Base-by-base conservation (phyloP, 1,140 invertebrate genomes). In the Drosophila littoralis region DNA sequence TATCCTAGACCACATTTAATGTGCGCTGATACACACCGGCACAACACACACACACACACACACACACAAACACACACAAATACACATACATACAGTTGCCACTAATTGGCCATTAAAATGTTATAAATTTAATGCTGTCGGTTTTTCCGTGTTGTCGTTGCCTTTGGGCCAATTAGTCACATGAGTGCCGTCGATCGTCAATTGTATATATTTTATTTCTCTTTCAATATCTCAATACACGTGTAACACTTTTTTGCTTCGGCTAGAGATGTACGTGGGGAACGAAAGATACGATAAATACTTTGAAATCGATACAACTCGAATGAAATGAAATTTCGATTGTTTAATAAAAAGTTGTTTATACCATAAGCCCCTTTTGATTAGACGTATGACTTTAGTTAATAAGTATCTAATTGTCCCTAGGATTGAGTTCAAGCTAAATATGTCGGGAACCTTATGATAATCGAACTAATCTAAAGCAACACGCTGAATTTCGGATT, bases 101-200 rank as follows among this genome's bases (percentile, higher is more conserved):
- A 75, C 72, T 70, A 75, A 75, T 63, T 75, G 67, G 72, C 72
- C 72, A 75, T 75, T 75, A 75, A 75, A 75, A 54, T 63, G 66
- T 70, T 68, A 68, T 70, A 75, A 70, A 75, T 75, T 70, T 70
- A 58, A 75, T 70, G 59, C 66, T 42, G 6, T 61, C 57, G 51
- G 66, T 43, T 75, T 75, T 75, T 75, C 65, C 71, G 64, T 57
- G 40, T 74, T 52, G 15, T 51, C 45, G 32, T 12, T 52, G 54
- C 57, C 55, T 68, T 67, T 60, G 50, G 50, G 63, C 48, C 67
- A 75, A 75, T 75, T 75, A 75, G 72, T 75, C 66, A 75, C 38
- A 61, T 57, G 43, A 40, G 61, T 43, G n/a, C 58, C 64, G 33
- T 17, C 36, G 32, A 54, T 63, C 42, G 36, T 35, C 33, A 63